Evolutionary conservation across 2,113 vertebrate species (phyloP).

Genomic region (Eolophus roseicapilla): DNA sequence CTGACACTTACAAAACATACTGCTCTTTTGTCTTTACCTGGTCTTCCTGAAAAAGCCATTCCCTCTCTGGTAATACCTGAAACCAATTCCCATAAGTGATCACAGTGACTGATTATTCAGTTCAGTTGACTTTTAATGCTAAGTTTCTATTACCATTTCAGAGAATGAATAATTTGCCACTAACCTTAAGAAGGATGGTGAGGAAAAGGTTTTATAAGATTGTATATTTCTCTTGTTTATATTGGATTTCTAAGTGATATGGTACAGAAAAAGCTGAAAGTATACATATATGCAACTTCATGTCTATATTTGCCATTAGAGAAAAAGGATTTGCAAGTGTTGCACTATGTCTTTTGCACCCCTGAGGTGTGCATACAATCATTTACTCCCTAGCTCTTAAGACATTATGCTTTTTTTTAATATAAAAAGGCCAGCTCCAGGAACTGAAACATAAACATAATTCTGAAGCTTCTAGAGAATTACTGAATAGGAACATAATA

Average conservation of each 20-base stretch:
- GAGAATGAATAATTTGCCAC: background rate
- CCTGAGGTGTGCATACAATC: background rate
- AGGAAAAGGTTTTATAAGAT: background rate
- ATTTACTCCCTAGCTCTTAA: background rate
- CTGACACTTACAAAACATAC: background rate
- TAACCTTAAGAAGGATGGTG: background rate
- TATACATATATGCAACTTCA: background rate
- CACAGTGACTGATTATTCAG: background rate
- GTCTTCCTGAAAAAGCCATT: background rate
- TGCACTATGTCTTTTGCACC: background rate
- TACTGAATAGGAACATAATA: background rate
- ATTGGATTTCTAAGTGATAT: background rate
- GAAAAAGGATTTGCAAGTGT: background rate
- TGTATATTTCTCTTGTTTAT: background rate
- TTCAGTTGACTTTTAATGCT: background rate
- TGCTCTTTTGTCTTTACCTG: background rate
- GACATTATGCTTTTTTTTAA: background rate
- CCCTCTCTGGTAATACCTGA: background rate
- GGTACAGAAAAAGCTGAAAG: background rate
- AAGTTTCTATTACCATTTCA: background rate
- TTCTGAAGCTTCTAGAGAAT: background rate
- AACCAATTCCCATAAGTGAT: background rate
- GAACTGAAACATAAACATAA: background rate
- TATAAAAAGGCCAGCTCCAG: background rate
- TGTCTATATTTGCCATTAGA: background rate